phyloP scores from a whole-genome alignment of 2,113 vertebrate genomes.

The Caracal caracal region DNA sequence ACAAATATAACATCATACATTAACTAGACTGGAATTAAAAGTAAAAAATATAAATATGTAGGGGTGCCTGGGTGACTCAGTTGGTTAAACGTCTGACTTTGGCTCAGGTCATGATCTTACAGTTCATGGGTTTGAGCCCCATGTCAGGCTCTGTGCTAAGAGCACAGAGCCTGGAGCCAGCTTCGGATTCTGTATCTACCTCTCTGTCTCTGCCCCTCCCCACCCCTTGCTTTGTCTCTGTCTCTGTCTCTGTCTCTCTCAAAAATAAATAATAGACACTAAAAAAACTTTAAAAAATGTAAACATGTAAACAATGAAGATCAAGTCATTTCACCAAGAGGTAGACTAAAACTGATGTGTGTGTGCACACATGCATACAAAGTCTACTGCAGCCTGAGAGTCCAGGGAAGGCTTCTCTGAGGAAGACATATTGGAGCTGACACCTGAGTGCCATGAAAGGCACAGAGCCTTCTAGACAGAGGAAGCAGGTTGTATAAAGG shows the following conservation, averaged over 20 bases:
- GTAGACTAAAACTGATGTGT: background rate
- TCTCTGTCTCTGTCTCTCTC: too few relatives aligned
- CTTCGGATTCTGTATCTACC: too few relatives aligned
- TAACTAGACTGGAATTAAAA: background rate
- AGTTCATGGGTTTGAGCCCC: too few relatives aligned
- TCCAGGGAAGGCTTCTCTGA: background rate
- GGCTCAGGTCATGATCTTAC: too few relatives aligned
- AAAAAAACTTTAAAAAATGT: background rate
- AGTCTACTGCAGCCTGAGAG: background rate
- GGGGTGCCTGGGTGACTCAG: too few relatives aligned
- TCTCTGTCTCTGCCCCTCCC: too few relatives aligned
- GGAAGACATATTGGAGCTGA: background rate
- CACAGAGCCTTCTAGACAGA: background rate
- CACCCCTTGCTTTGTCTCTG: too few relatives aligned
- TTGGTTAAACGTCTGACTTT: too few relatives aligned
- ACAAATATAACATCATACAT: background rate
- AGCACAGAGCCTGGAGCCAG: too few relatives aligned
- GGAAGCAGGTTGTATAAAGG: background rate
- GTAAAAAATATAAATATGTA: background rate
- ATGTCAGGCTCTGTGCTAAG: too few relatives aligned
- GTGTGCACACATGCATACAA: background rate
- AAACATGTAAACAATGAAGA: background rate
- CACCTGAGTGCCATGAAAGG: background rate
- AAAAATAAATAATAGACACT: too few relatives aligned
- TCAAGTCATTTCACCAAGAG: background rate